Conservation (phyloP, 2,888 invertebrate species). For the Belgica antarctica region DNA sequence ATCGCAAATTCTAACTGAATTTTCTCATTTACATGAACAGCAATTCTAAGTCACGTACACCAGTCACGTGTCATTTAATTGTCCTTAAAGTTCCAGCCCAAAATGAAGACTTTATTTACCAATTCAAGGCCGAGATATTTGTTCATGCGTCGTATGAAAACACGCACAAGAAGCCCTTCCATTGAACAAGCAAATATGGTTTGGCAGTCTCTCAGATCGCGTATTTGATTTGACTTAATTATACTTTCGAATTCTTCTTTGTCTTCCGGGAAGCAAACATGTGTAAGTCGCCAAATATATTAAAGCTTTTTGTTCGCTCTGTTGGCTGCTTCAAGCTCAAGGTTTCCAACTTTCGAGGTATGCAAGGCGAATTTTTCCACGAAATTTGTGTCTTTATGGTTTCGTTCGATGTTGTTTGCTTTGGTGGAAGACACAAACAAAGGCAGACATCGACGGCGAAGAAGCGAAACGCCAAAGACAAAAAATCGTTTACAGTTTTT, state of each 20-base stretch:
- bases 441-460: not conserved
- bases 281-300: not conserved
- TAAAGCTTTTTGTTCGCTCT: not conserved
- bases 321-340: not conserved
- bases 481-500: constrained; percentile 15
- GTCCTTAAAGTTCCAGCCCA: too few species aligned
- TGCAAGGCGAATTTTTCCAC: not conserved
- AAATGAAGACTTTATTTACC: too few species aligned
- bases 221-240: constrained; percentile 11
- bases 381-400: not conserved
- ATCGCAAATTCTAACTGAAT: too few species aligned
- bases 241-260: not conserved
- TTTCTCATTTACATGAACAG: too few species aligned
- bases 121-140: too few species aligned
- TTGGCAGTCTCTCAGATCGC: not conserved
- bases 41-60: too few species aligned
- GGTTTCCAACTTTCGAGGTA: not conserved
- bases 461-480: not conserved
- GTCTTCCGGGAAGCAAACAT: not conserved
- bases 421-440: not conserved
- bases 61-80: too few species aligned
- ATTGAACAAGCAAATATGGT: not conserved
- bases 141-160: too few species aligned
- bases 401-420: not conserved
- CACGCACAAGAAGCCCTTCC: too few species aligned